Percentiles rank a stretch among this genome's conserved stretches.
Evolutionary conservation across 2,888 invertebrate species (phyloP).

Genomic region (Brassicogethes aeneus): DNA sequence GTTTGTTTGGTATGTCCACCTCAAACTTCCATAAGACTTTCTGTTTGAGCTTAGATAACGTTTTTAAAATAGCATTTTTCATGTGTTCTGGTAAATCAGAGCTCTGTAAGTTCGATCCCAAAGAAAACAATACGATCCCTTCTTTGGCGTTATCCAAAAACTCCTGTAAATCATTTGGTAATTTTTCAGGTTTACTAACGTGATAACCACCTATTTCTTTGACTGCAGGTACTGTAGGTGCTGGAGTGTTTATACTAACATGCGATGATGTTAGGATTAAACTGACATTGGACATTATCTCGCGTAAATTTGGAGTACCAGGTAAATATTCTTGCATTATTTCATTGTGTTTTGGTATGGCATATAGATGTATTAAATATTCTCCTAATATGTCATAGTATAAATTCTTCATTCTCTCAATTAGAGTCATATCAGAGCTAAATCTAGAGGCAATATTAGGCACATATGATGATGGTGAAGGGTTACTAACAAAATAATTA

Average conservation of each 20-base stretch:
- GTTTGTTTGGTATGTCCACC: conserved; percentile 29
- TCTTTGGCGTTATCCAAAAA: conserved; percentile 36
- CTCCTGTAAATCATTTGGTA: conserved; percentile 13
- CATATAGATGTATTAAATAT: not conserved
- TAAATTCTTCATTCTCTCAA: not conserved
- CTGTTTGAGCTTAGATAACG: conserved; percentile 48
- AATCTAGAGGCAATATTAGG: not conserved
- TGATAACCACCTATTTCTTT: not conserved
- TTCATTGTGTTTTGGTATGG: not conserved
- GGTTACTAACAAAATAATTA: not conserved
- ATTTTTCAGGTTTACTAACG: not conserved
- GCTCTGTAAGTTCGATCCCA: conserved; percentile 32
- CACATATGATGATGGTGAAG: not conserved
- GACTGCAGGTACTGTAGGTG: not conserved
- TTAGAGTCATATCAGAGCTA: not conserved
- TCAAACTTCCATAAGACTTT: conserved; percentile 53
- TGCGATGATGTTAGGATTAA: not conserved
- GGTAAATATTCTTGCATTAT: not conserved
- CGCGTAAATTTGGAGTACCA: not conserved
- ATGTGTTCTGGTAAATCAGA: conserved; percentile 30
- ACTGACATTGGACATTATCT: not conserved
- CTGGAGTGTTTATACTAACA: not conserved
- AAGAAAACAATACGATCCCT: conserved; percentile 43
- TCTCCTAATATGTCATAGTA: not conserved
- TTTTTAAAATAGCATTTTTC: conserved; percentile 44